These are phyloP conservation scores for Sphaeramia orbicularis DNA, from an alignment of 2,797 vertebrate species.

Conservation along the genomic window DNA sequence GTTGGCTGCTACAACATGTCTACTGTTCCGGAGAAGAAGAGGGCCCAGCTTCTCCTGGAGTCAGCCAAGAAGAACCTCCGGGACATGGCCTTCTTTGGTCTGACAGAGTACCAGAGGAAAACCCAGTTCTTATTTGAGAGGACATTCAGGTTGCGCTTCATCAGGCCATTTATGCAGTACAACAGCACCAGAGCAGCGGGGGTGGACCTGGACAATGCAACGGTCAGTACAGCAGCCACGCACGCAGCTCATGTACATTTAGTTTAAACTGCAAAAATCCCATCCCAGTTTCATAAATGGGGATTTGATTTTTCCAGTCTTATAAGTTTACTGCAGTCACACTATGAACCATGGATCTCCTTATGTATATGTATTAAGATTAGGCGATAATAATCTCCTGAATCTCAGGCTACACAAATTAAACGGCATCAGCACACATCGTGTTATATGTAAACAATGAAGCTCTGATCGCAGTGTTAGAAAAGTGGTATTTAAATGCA, in stretches of 20 bases:
- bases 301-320: no score
- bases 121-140: slow-evolving; percentile 99
- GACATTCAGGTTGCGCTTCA: slow-evolving; percentile 97
- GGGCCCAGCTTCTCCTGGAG: slow-evolving; percentile 95
- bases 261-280: not conserved
- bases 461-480: no score
- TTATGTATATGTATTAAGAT: no score
- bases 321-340: no score
- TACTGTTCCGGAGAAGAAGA: slow-evolving; percentile 94
- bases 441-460: no score
- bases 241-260: not conserved
- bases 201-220: slow-evolving; percentile 93
- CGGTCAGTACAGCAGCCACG: slow-evolving; percentile 70
- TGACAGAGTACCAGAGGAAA: slow-evolving; percentile 99
- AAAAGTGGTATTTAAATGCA: no score
- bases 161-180: slow-evolving; percentile 98
- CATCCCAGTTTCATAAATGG: no score
- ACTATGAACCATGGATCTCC: no score
- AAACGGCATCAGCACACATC: no score
- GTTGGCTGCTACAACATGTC: slow-evolving; percentile 99
- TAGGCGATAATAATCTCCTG: no score
- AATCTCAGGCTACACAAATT: no score
- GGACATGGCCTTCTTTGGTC: slow-evolving; percentile 98
- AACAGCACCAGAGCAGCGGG: slow-evolving; percentile 97
- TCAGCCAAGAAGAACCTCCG: slow-evolving; percentile 98